Conservation (phyloP, 2,797 vertebrate genomes). For the Siniperca undulata region DNA sequence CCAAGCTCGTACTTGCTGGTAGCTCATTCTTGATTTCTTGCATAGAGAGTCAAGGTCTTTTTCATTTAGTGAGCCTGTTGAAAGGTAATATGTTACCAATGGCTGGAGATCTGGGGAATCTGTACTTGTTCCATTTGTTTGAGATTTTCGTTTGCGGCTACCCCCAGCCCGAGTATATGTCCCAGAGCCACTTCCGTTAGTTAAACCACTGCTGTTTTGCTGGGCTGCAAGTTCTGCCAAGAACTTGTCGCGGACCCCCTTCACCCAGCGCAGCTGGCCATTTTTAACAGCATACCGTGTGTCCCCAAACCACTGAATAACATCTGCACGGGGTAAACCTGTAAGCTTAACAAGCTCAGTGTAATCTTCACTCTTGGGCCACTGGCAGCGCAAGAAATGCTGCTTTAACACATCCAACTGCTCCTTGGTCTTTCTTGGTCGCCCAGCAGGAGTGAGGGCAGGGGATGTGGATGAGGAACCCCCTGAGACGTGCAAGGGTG, state of each 20-base stretch:
- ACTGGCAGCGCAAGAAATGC: slow-evolving; percentile 91
- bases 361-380: slow-evolving; percentile 93
- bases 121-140: slow-evolving; percentile 58
- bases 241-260: slow-evolving; percentile 87
- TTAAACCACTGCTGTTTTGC: slow-evolving; percentile 74
- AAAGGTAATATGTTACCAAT: slow-evolving; percentile 85
- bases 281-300: slow-evolving; percentile 94
- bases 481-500: slow-evolving; percentile 59
- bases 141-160: slow-evolving; percentile 82
- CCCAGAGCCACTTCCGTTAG: slow-evolving; percentile 59
- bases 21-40: slow-evolving; percentile 90
- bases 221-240: slow-evolving; percentile 84
- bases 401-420: slow-evolving; percentile 92
- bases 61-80: slow-evolving; percentile 85
- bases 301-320: slow-evolving; percentile 96
- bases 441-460: slow-evolving; percentile 82
- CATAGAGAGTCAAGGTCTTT: slow-evolving; percentile 89
- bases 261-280: slow-evolving; percentile 93
- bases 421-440: slow-evolving; percentile 92
- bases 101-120: slow-evolving; percentile 83
- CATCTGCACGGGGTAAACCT: slow-evolving; percentile 90
- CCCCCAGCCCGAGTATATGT: slow-evolving; percentile 65
- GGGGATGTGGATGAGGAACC: slow-evolving; percentile 79
- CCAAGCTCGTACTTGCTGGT: slow-evolving; percentile 91
- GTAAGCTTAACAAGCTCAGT: slow-evolving; percentile 90